Base-by-base conservation (phyloP, 2,797 vertebrate species). In the Paedocypris micromegethes region DNA sequence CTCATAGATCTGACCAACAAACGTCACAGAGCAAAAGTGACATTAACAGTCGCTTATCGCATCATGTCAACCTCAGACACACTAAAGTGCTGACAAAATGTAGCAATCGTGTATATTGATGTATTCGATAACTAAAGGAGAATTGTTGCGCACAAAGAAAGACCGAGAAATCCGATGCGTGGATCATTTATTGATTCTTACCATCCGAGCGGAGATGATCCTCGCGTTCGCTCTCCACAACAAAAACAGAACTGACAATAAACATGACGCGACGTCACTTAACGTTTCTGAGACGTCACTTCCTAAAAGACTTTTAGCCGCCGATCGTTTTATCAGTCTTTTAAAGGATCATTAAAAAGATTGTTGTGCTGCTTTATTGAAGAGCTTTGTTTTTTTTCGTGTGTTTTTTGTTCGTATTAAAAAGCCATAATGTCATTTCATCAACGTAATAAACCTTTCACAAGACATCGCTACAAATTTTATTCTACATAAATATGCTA, bases 211-310 rank as follows among this genome's bases (percentile, higher is more conserved):
- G 23, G 50, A 52, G 54, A 60, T 58, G 69, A 38, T 51, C 68
- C 55, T 63, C 51, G 5, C 42, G 41, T 69, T 52, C n/a, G 53
- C 66, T 70, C 72, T 66, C 42, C 63, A 64, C 54, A 79, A 74
- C 77, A 74, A 78, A 66, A 74, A 76, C 74, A 87, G 63, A 79
- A 85, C 89, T 89, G 88, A 90, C 88, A 91, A 90, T 88, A 90
- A 87, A 87, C 83, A 83, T 54, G 45, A 41, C 56, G 50, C 70
- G 23, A 47, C 83, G 82, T 85, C 81, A 85, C 66, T 61, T 78
- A 63, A 23, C 37, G 5, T 3, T 58, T 8, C 0, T 0, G 0
- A 0, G 0, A 0, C 77, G 81, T 82, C 66, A 88, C 64, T 78
- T 89, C 88, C 86, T 46, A 42, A 3, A 2, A 42, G 9, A 70